Evolutionary conservation across 2,888 invertebrate genomes (phyloP).

Genomic region (Colostygia pectinataria): DNA sequence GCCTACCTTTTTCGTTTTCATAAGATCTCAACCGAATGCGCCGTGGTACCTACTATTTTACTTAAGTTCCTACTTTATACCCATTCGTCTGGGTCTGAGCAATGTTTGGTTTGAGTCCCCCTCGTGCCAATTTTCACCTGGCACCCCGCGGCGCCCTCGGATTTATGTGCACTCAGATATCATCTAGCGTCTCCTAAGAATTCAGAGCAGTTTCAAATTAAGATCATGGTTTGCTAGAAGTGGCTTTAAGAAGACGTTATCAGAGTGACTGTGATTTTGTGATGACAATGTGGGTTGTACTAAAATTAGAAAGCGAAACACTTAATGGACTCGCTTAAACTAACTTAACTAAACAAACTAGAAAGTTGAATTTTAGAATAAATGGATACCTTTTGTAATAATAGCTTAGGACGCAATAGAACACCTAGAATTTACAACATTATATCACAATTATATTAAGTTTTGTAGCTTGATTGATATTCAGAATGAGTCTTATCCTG

Average conservation of each 20-base stretch:
- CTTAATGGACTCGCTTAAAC: too few relatives aligned
- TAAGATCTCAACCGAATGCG: background rate
- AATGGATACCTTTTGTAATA: too few relatives aligned
- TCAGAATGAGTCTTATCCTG: slow-evolving; percentile 31
- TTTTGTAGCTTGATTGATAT: background rate
- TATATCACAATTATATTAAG: too few relatives aligned
- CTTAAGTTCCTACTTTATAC: slow-evolving; percentile 5
- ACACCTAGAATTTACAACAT: too few relatives aligned
- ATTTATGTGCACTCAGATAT: slow-evolving; percentile 74
- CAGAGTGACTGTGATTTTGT: too few relatives aligned
- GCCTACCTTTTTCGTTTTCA: background rate
- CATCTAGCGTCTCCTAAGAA: slow-evolving; percentile 71
- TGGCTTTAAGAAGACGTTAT: slow-evolving; percentile 18
- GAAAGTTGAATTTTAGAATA: too few relatives aligned
- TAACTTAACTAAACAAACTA: too few relatives aligned
- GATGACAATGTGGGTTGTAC: too few relatives aligned
- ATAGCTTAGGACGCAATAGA: too few relatives aligned
- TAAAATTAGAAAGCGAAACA: too few relatives aligned
- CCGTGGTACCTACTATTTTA: background rate
- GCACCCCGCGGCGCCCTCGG: slow-evolving; percentile 51
- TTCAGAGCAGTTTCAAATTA: slow-evolving; percentile 53
- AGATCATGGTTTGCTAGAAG: slow-evolving; percentile 42
- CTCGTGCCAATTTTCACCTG: slow-evolving; percentile 81
- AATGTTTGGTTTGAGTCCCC: slow-evolving; percentile 76
- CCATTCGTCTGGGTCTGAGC: slow-evolving; percentile 34